Evolutionary conservation across 2,888 invertebrate genomes (phyloP).

Genomic region (Trissonchulus sp.): DNA sequence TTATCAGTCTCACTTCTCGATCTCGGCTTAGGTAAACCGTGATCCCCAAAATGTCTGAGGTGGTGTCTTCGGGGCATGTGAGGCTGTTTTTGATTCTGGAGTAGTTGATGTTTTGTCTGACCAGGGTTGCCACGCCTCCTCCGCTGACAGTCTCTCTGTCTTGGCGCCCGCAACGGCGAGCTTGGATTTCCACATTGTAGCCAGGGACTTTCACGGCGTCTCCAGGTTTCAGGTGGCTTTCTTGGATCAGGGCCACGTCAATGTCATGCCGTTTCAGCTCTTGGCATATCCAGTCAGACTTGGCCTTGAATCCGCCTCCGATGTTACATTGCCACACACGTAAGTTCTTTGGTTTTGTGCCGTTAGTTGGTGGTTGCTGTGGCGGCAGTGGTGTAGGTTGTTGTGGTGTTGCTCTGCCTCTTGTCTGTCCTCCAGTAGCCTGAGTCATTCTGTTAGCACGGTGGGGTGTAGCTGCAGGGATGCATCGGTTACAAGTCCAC

Average conservation of each 20-base stretch:
- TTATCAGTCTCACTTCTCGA: background rate
- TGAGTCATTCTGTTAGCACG: too few relatives aligned
- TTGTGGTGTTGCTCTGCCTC: background rate
- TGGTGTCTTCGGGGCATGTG: slow-evolving; percentile 6
- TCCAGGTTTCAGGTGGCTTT: background rate
- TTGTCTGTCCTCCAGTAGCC: too few relatives aligned
- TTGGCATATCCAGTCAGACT: background rate
- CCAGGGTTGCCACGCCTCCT: background rate
- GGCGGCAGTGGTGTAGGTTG: background rate
- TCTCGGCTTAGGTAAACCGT: background rate
- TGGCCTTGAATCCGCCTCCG: slow-evolving; percentile 2
- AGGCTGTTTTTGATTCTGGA: background rate
- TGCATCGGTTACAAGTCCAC: too few relatives aligned
- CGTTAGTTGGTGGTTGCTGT: background rate
- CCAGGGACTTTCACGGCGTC: background rate
- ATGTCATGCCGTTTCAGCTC: background rate
- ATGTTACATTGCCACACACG: slow-evolving; percentile 10
- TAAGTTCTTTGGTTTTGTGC: background rate
- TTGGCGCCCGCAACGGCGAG: background rate
- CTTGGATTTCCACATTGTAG: background rate
- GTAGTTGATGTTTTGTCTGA: background rate
- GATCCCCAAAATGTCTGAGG: background rate
- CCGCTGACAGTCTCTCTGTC: background rate
- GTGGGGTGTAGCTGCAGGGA: too few relatives aligned
- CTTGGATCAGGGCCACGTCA: slow-evolving; percentile 6